A percentile compares a stretch with the other conserved stretches of the same genome.
Conservation (phyloP, 2,113 vertebrate genomes). For the Forbesichthys agassizii region DNA sequence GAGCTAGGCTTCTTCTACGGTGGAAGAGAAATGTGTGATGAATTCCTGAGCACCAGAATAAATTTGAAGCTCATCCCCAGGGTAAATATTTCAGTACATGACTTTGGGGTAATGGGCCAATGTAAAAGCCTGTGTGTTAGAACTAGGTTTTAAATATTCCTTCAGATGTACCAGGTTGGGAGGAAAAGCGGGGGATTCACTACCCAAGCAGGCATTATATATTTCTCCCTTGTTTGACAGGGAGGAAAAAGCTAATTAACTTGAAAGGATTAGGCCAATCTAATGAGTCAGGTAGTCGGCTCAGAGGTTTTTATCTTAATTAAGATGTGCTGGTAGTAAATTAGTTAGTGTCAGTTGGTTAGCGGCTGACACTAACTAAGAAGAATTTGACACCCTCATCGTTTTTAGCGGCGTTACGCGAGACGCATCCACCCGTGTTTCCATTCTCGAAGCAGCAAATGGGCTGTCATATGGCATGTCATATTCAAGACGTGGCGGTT, state of each 20-base stretch:
- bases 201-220: slow-evolving; percentile 38
- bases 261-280: slow-evolving; percentile 48
- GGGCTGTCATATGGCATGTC: slow-evolving; percentile 32
- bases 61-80: slow-evolving; percentile 31
- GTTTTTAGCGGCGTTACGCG: slow-evolving; percentile 16
- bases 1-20: slow-evolving; percentile 16
- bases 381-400: slow-evolving; percentile 10
- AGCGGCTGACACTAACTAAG: slow-evolving; percentile 18
- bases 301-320: slow-evolving; percentile 67
- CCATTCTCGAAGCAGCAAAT: slow-evolving; percentile 31
- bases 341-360: slow-evolving; percentile 58
- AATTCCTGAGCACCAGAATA: slow-evolving; percentile 42
- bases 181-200: not conserved
- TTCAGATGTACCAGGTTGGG: slow-evolving; percentile 12
- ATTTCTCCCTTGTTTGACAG: slow-evolving; percentile 52
- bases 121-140: not conserved
- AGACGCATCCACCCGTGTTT: not conserved
- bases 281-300: slow-evolving; percentile 55
- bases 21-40: slow-evolving; percentile 18
- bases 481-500: slow-evolving; percentile 33
- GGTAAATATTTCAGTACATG: slow-evolving; percentile 42
- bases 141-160: slow-evolving; percentile 15
- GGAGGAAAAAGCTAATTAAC: slow-evolving; percentile 53
- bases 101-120: not conserved
- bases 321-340: slow-evolving; percentile 51